phyloP scores from a whole-genome alignment of 2,888 invertebrate species.

The Dynastes grantii region DNA sequence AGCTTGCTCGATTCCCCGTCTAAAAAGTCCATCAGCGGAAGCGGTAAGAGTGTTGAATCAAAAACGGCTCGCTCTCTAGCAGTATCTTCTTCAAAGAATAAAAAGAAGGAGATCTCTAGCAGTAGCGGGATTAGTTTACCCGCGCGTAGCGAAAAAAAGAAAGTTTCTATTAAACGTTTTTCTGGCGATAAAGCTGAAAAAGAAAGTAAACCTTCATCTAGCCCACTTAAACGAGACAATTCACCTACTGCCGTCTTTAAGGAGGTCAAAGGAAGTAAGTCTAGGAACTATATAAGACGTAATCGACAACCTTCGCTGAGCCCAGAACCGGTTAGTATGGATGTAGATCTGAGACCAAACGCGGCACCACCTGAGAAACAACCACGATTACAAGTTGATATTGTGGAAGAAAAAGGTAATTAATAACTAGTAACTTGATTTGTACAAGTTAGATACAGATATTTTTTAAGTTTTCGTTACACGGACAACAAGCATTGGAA shows the following conservation, averaged over 20 bases:
- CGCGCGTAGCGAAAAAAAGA: slow-evolving; percentile 64
- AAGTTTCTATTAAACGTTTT: slow-evolving; percentile 51
- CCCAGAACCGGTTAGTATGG: slow-evolving; percentile 69
- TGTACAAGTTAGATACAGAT: neutral
- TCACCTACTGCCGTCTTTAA: slow-evolving; percentile 68
- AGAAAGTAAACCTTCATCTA: slow-evolving; percentile 45
- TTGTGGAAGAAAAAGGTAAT: slow-evolving; percentile 72
- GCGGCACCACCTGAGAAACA: slow-evolving; percentile 68
- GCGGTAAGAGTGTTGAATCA: slow-evolving; percentile 47
- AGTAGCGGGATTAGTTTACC: slow-evolving; percentile 21
- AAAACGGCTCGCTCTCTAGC: slow-evolving; percentile 58
- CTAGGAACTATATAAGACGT: slow-evolving; percentile 79
- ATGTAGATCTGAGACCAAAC: slow-evolving; percentile 68
- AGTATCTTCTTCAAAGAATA: slow-evolving; percentile 58
- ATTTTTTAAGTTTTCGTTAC: neutral
- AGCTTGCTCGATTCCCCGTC: slow-evolving; percentile 65
- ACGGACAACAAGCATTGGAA: too few relatives aligned
- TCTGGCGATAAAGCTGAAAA: slow-evolving; percentile 40
- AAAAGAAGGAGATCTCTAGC: slow-evolving; percentile 56
- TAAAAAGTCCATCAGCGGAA: slow-evolving; percentile 63
- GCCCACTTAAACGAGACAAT: slow-evolving; percentile 37
- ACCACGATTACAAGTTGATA: slow-evolving; percentile 62
- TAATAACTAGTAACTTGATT: slow-evolving; percentile 66
- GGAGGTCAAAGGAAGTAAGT: slow-evolving; percentile 75
- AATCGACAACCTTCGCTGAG: slow-evolving; percentile 77